Percentiles rank a stretch among this genome's conserved stretches.
Conservation (phyloP, 2,888 invertebrate species). For the Deilephila porcellus region DNA sequence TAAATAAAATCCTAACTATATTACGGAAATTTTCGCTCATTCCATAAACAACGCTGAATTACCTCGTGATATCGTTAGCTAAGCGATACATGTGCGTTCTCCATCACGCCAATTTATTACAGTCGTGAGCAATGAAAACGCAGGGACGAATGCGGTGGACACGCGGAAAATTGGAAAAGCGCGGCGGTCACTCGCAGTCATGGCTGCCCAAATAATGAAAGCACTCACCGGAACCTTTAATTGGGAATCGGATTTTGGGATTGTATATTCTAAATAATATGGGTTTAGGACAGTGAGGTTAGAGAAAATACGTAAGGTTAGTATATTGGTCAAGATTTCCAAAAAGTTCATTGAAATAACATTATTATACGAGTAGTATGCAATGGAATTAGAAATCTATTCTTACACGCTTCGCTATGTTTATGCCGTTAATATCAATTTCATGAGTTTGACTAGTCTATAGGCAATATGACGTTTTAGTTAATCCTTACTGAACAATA, state of each 20-base stretch:
- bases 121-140: slow-evolving; percentile 42
- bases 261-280: neutral
- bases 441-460: no score
- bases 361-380: no score
- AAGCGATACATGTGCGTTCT: slow-evolving; percentile 37
- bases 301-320: no score
- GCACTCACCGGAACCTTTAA: slow-evolving; percentile 34
- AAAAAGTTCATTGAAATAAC: no score
- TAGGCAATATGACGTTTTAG: no score
- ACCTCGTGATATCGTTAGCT: neutral
- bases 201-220: slow-evolving; percentile 32
- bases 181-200: slow-evolving; percentile 49
- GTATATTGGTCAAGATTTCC: no score
- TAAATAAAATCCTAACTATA: no score
- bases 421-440: no score
- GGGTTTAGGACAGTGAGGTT: neutral
- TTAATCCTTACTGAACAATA: no score
- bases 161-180: slow-evolving; percentile 63
- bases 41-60: neutral
- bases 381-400: no score
- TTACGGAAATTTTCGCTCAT: no score
- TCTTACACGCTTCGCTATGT: no score
- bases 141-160: slow-evolving; percentile 55
- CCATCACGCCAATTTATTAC: slow-evolving; percentile 44
- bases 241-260: slow-evolving; percentile 33